These are phyloP conservation scores for Phalacrocorax carbo DNA, from an alignment of 2,113 vertebrate species.

Conservation along the genomic window DNA sequence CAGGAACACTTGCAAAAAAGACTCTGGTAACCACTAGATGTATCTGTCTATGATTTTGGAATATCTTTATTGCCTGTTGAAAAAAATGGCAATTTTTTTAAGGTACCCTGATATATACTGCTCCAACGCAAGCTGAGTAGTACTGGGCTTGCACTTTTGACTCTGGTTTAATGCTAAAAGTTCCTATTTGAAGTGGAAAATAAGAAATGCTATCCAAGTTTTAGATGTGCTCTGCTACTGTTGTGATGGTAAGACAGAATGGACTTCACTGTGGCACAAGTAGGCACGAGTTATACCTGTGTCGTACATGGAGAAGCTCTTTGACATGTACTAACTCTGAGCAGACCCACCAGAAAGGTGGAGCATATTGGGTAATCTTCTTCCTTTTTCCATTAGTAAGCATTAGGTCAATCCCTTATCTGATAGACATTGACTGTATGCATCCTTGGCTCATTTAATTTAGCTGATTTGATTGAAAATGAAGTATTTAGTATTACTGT, in stretches of 20 bases:
- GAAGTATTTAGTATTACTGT: background rate
- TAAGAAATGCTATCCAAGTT: background rate
- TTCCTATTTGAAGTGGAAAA: background rate
- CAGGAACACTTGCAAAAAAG: background rate
- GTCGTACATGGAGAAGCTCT: background rate
- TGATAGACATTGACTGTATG: background rate
- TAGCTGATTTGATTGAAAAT: conserved; percentile 24
- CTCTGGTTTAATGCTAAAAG: background rate
- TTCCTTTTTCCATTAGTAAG: background rate
- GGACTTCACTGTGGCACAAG: background rate
- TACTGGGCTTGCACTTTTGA: background rate
- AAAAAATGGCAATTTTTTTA: background rate
- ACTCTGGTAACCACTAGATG: background rate
- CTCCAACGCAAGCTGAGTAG: background rate
- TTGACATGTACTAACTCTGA: background rate
- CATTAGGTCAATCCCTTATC: background rate
- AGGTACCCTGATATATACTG: background rate
- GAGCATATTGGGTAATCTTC: background rate
- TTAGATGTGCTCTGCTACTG: background rate
- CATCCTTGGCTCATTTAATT: background rate
- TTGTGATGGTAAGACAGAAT: background rate
- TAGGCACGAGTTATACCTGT: rapidly evolving
- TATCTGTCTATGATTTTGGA: background rate
- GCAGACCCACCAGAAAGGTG: background rate
- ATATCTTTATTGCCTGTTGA: background rate